phyloP scores from a whole-genome alignment of 2,797 vertebrate genomes.

The Miopithecus talapoin region DNA sequence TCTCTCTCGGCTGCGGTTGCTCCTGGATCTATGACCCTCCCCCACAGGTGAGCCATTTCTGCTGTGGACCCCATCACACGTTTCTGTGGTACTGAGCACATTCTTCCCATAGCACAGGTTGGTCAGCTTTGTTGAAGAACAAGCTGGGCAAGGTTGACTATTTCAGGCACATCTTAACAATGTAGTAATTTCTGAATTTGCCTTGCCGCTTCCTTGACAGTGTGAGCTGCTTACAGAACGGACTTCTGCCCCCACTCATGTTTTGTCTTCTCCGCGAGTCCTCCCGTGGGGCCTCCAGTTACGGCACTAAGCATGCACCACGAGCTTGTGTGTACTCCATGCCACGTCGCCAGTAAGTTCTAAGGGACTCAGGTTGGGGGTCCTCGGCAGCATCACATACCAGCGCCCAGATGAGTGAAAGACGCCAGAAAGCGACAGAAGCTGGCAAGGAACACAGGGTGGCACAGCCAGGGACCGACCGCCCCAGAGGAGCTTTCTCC shows the following conservation, averaged over 20 bases:
- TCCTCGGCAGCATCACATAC: background rate
- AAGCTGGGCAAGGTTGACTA: rapidly evolving
- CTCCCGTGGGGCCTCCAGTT: no score
- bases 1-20: rapidly evolving
- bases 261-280: rapidly evolving
- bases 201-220: background rate
- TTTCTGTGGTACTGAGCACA: rapidly evolving
- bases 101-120: rapidly evolving
- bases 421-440: background rate
- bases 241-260: background rate
- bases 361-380: rapidly evolving
- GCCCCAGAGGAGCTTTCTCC: rapidly evolving
- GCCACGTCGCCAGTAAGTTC: background rate
- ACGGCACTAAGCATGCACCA: rapidly evolving
- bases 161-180: background rate
- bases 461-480: rapidly evolving
- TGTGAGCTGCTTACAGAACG: background rate
- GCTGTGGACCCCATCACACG: background rate
- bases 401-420: background rate
- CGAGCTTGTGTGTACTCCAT: rapidly evolving
- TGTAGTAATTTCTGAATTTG: background rate
- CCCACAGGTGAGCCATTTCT: rapidly evolving
- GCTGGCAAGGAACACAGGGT: rapidly evolving
- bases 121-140: background rate
- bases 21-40: rapidly evolving